These are phyloP conservation scores for Cyphomyrmex costatus DNA, from an alignment of 1,140 invertebrate genomes.

Conservation along the genomic window DNA sequence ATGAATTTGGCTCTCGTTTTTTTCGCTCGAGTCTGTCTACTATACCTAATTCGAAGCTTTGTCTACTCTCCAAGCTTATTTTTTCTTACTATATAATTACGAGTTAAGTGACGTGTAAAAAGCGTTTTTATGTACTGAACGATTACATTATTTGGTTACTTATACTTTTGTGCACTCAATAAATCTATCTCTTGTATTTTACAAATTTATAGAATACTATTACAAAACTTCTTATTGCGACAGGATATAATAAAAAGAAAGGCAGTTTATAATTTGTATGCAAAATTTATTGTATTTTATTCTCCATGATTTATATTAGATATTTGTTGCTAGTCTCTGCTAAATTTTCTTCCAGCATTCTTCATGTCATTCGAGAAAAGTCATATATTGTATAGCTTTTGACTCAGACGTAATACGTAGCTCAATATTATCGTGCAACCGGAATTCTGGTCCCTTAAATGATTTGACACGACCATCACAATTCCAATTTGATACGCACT, in stretches of 20 bases:
- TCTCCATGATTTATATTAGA: background rate
- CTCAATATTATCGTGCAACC: background rate
- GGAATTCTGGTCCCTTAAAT: background rate
- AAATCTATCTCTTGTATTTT: background rate
- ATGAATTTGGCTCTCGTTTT: conserved; percentile 6
- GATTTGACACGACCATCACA: background rate
- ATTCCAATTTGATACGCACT: background rate
- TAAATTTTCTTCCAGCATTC: background rate
- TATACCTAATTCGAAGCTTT: background rate
- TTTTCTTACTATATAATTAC: background rate
- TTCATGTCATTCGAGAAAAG: background rate
- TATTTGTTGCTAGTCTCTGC: background rate
- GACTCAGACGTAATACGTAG: background rate
- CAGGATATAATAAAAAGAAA: background rate
- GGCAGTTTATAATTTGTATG: background rate
- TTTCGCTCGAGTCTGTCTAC: background rate
- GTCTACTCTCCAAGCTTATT: background rate
- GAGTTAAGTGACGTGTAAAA: conserved; percentile 1
- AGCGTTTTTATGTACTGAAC: background rate
- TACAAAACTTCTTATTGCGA: background rate
- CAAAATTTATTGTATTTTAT: background rate
- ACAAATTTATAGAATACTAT: background rate
- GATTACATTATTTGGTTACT: background rate
- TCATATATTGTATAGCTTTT: background rate
- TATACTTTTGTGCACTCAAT: background rate